Base-by-base conservation (phyloP, 2,113 vertebrate species). In the Sebastes schlegelii region DNA sequence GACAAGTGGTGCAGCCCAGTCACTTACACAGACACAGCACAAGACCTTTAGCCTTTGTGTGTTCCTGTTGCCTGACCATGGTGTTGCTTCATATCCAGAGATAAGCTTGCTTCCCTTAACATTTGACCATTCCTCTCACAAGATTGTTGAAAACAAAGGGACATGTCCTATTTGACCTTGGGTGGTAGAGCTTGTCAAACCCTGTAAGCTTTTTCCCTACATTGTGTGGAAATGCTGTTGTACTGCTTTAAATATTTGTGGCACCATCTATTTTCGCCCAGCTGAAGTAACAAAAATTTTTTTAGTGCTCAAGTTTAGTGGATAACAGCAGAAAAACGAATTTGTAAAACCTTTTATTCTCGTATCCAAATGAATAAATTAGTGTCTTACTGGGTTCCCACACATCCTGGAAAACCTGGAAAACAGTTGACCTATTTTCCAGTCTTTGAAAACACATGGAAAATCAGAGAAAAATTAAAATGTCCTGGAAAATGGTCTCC, bases 91-190 rank as follows among this genome's bases (percentile, higher is more conserved):
- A 0, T 45, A 62, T 68, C 49, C 13, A 46, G 14, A 73, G 58
- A 85, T 70, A 49, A 67, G 19, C 26, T 51, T 7, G 12, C 55
- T 84, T 86, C 76, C 81, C 73, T 21, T 72, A 48, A 64, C 67
- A 84, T 49, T 0, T 40, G 4, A 61, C 42, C 69, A 86, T 87
- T 51, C 8, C 8, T 8, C 42, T 66, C 42, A 77, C 16, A 57
- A 11, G 14, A 17, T 51, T 66, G 48, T 80, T 54, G 2, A 82
- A 55, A 68, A 64, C 12, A 54, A 78, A 57, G 9, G 16, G 54
- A 46, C 51, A 14, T 40, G 23, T 70, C 19, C 13, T 23, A 2
- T 77, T 75, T 70, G 10, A 21, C 65, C 52, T 14, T 49, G 43
- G 23, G 76, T 62, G 19, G 9, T 0, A 19, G 23, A 62, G 52